These are phyloP conservation scores for Lithophane semibrunnea DNA, from an alignment of 2,888 invertebrate species.

Conservation along the genomic window DNA sequence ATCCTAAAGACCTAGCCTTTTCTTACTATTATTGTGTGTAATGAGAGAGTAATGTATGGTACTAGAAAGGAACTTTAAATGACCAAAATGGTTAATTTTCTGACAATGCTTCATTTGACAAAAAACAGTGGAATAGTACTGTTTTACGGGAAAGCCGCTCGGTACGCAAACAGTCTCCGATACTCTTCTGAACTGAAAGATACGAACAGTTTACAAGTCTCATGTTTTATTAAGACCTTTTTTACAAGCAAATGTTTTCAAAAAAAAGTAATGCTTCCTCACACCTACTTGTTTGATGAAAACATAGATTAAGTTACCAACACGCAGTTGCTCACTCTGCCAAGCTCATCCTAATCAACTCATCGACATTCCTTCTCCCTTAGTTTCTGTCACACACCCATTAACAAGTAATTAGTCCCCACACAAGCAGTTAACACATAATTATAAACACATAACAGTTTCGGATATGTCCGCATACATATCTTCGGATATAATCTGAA, in stretches of 20 bases:
- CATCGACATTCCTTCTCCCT: conserved; percentile 20
- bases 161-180: not conserved
- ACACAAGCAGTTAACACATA: conserved; percentile 61
- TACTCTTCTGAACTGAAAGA: not conserved
- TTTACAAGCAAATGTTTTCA: not conserved
- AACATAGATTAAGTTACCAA: not conserved
- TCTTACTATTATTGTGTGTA: not conserved
- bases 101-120: not conserved
- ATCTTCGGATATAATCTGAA: conserved; percentile 55
- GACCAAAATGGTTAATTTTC: not conserved
- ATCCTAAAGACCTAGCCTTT: not conserved
- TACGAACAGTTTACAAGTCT: not conserved
- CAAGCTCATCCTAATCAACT: conserved; percentile 33
- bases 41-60: not conserved
- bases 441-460: conserved; percentile 60
- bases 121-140: not conserved
- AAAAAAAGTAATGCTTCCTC: too few species aligned
- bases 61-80: not conserved
- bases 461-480: conserved; percentile 48
- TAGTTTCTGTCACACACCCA: conserved; percentile 44
- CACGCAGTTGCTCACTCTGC: not conserved
- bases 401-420: conserved; percentile 61
- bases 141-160: not conserved
- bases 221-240: not conserved
- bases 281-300: not conserved